phyloP scores from a whole-genome alignment of 2,113 vertebrate genomes.

The Hystrix cristata region DNA sequence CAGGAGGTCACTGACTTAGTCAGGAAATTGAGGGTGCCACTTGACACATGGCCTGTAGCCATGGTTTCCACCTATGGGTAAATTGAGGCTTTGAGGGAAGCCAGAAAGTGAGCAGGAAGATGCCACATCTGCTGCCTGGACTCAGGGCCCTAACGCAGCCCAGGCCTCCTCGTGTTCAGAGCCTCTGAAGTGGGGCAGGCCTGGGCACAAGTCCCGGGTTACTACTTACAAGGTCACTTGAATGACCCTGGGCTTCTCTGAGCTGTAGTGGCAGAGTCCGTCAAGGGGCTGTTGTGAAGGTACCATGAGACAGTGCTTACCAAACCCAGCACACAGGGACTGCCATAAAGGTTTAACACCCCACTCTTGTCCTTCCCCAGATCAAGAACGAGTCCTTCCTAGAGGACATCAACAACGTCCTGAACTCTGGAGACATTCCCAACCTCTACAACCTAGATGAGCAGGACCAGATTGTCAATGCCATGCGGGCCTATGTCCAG shows the following conservation, averaged over 20 bases:
- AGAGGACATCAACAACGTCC: slow-evolving; percentile 95
- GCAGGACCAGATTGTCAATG: slow-evolving; percentile 91
- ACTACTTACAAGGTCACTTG: not conserved
- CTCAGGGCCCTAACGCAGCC: not conserved
- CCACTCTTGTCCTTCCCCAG: slow-evolving; percentile 79
- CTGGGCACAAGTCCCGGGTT: not conserved
- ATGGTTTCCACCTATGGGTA: slow-evolving; percentile 28
- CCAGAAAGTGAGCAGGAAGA: not conserved
- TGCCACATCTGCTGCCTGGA: not conserved
- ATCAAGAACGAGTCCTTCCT: slow-evolving; percentile 96
- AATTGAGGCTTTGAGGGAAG: not conserved
- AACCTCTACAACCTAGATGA: slow-evolving; percentile 93
- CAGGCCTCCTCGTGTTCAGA: not conserved
- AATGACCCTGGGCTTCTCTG: not conserved
- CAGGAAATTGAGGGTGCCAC: not conserved
- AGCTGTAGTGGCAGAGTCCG: not conserved
- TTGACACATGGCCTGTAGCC: not conserved
- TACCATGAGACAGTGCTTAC: not conserved
- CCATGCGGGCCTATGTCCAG: slow-evolving; percentile 92
- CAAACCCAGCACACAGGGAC: not conserved
- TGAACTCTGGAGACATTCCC: slow-evolving; percentile 95
- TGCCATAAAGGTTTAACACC: not conserved
- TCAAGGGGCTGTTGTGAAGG: not conserved
- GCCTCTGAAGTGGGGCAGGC: not conserved
- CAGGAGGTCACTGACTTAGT: not conserved